Conservation (phyloP, 2,888 invertebrate species). For the Caenorhabditis zanzibari region DNA sequence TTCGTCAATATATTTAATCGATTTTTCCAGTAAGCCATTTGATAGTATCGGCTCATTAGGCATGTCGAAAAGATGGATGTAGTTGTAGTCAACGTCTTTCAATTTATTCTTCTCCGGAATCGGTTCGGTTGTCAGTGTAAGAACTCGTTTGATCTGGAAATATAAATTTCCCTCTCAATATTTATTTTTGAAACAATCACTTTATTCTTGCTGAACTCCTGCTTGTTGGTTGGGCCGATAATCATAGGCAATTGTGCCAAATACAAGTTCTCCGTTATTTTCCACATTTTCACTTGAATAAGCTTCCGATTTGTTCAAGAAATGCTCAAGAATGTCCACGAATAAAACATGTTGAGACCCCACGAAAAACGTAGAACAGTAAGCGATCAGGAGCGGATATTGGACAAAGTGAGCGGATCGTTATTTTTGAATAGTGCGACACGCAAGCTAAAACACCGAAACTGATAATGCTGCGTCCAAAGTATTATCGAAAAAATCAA, state of each 20-base stretch:
- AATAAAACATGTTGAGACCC: no score
- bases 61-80: conserved; percentile 34
- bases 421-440: no score
- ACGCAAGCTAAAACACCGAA: no score
- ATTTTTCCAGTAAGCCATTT: conserved; percentile 44
- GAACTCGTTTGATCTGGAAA: conserved; percentile 44
- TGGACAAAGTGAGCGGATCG: no score
- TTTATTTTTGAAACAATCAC: conserved; percentile 1
- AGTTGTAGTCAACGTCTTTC: conserved; percentile 43
- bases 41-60: conserved; percentile 35
- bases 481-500: no score
- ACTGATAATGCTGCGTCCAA: no score
- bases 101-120: conserved; percentile 3
- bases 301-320: no score
- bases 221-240: conserved; percentile 14
- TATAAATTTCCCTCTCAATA: background rate
- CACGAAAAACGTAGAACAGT: no score
- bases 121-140: conserved; percentile 32
- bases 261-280: conserved; percentile 49
- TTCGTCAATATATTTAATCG: conserved; percentile 20
- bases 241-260: conserved; percentile 52
- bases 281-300: conserved; percentile 42
- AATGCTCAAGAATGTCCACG: no score
- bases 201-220: conserved; percentile 40
- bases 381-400: no score